A percentile compares a stretch with the other conserved stretches of the same genome.
phyloP scores from a whole-genome alignment of 1,140 invertebrate species.

The Streblospio benedicti region DNA sequence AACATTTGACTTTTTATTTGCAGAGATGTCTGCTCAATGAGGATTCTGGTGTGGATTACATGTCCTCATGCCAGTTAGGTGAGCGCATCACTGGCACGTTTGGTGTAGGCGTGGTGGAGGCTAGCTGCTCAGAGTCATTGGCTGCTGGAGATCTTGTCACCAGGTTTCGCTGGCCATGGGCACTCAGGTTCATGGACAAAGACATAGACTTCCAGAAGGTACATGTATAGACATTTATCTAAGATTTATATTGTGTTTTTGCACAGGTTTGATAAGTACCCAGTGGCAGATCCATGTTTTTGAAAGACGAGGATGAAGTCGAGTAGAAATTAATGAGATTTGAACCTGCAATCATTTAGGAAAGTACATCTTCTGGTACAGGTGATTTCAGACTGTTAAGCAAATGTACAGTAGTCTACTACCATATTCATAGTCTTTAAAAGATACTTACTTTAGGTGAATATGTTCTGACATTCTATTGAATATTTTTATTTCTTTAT shows the following conservation, averaged over 20 bases:
- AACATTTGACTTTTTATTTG: conserved; percentile 2
- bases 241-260: neutral
- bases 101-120: conserved; percentile 31
- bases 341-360: too few species aligned
- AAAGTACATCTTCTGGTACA: too few species aligned
- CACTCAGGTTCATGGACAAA: conserved; percentile 13
- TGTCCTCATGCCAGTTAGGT: conserved; percentile 27
- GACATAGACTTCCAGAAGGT: conserved; percentile 1
- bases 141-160: conserved; percentile 28
- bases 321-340: too few species aligned
- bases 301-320: too few species aligned
- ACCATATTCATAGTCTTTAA: too few species aligned
- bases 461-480: neutral
- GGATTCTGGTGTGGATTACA: conserved; percentile 34
- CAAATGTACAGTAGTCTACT: too few species aligned
- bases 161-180: conserved; percentile 32
- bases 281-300: too few species aligned
- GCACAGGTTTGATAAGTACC: neutral
- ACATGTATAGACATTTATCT: neutral
- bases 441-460: neutral
- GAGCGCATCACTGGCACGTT: conserved; percentile 29
- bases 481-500: neutral
- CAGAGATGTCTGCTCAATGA: conserved; percentile 40
- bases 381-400: too few species aligned
- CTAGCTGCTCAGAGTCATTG: conserved; percentile 19